Evolutionary conservation across 2,113 vertebrate species (phyloP), one percentile per base, ranked within the genome.

Genomic region (Chunga burmeisteri): DNA sequence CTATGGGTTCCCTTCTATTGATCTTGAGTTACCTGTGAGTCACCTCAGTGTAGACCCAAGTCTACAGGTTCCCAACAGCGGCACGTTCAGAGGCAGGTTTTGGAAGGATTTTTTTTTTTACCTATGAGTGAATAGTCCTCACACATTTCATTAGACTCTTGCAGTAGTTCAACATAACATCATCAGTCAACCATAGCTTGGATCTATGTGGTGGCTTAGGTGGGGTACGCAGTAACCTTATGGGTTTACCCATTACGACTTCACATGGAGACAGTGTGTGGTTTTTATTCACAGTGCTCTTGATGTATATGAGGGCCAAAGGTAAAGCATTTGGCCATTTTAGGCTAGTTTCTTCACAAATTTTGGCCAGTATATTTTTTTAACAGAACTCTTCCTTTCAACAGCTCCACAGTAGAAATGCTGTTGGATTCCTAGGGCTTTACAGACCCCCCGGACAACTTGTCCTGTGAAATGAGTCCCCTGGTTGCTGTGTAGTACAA

Each of bases 261-360:
- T 67, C 22, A 6, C 16, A 34, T 13, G 19, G 25, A 19, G 22
- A 56, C 20, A 68, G 16, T 2, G 1, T 1, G 0, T 42, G 18
- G 0, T 19, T 86, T 74, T 86, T 83, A 56, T 62, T 71, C 29
- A 40, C 3, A 5, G 13, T 22, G 30, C 21, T 49, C 44, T 74
- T 62, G 20, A 47, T 50, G 7, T 56, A 46, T 52, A 12, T 50
- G 42, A 50, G 17, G 14, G 7, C 15, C 40, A 86, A 46, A 29
- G 17, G 42, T 61, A 79, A 79, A 86, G 44, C 27, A 29, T 81
- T 63, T 73, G 16, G 25, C 19, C 17, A 50, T 88, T 91, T 81
- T 59, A 59, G 14, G 38, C 14, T 19, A 21, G 16, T 65, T 93
- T 82, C 62, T 73, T 85, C 21, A 49, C 21, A 50, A 7, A 46